A percentile compares a stretch with the other conserved stretches of the same genome.
These are phyloP conservation scores for Allobates femoralis DNA, from an alignment of 2,797 vertebrate species.

Conservation along the genomic window DNA sequence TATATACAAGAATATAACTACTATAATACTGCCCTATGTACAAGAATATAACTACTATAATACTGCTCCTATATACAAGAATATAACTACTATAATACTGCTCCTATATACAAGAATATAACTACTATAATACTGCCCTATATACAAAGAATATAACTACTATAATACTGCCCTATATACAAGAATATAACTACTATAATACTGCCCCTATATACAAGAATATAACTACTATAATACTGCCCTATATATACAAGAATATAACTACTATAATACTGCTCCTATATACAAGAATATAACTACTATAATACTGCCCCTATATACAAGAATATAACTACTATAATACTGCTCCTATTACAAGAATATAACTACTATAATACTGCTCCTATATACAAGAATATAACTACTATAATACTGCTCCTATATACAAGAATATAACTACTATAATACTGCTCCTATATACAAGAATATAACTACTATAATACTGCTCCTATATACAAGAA, in stretches of 20 bases:
- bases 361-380: constrained; percentile 17
- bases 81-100: too few relatives aligned
- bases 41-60: constrained; percentile 23
- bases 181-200: constrained; percentile 23
- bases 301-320: constrained; percentile 1
- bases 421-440: constrained; percentile 7
- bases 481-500: background rate
- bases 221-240: constrained; percentile 13
- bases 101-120: constrained; percentile 4
- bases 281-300: constrained; percentile 8
- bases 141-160: constrained; percentile 11
- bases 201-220: background rate
- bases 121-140: constrained; percentile 1
- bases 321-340: constrained; percentile 8
- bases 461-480: constrained; percentile 2
- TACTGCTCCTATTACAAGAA: constrained; percentile 11
- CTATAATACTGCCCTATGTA: constrained; percentile 19
- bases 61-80: background rate
- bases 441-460: constrained; percentile 6
- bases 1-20: background rate
- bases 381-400: constrained; percentile 1
- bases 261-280: constrained; percentile 5
- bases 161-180: constrained; percentile 18
- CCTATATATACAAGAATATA: constrained; percentile 5
- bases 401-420: constrained; percentile 5